Percentiles rank a stretch among this genome's conserved stretches.
Conservation (phyloP, 2,113 vertebrate genomes). For the Stegostoma tigrinum region DNA sequence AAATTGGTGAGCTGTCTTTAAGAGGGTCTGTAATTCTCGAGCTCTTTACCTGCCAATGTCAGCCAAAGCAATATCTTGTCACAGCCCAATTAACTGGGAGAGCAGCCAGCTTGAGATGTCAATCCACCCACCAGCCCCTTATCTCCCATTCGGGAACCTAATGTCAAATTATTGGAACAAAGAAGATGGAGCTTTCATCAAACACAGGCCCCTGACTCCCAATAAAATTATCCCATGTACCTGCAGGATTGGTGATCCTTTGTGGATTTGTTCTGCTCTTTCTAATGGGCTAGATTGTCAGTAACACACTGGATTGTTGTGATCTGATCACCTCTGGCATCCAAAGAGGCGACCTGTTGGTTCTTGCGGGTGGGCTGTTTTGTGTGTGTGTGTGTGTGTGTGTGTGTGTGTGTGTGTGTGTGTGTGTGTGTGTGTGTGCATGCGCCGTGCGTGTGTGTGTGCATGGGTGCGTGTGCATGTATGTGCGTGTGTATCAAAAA, state of each 20-base stretch:
- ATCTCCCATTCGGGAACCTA: conserved; percentile 40
- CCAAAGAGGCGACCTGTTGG: neutral
- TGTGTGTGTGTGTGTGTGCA: neutral
- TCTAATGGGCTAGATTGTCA: neutral
- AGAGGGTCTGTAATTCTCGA: conserved; percentile 37
- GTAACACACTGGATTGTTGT: neutral
- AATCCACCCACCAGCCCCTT: conserved; percentile 33
- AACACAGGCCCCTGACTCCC: neutral
- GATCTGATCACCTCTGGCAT: neutral
- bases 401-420: neutral
- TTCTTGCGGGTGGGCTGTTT: neutral
- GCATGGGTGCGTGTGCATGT: neutral
- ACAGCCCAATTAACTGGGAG: conserved; percentile 34
- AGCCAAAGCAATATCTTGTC: conserved; percentile 41
- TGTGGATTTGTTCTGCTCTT: neutral
- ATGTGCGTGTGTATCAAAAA: neutral
- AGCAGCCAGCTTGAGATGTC: conserved; percentile 25
- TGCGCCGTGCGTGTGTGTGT: neutral
- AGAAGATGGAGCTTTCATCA: conserved; percentile 38
- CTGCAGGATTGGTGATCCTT: neutral
- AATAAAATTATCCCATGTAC: neutral
- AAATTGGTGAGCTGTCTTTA: conserved; percentile 35
- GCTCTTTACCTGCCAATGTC: conserved; percentile 24
- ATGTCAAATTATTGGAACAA: conserved; percentile 41
- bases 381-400: neutral